Evolutionary conservation across 2,113 vertebrate species (phyloP).

Genomic region (Hippocampus comes): DNA sequence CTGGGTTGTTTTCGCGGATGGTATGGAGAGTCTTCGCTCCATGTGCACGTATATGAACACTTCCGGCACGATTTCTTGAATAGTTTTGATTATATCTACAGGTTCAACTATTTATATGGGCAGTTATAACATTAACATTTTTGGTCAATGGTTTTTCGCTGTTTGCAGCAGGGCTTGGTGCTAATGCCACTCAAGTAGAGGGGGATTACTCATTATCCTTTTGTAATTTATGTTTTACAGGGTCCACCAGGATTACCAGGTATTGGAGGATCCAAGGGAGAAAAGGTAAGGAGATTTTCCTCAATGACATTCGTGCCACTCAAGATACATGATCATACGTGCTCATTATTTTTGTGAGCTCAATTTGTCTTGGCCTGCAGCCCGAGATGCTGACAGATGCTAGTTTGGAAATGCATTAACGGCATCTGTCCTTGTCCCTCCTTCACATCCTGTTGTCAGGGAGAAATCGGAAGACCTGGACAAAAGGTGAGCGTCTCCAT

Average conservation of each 20-base stretch:
- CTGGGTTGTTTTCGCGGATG: no score
- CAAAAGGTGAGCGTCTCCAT: constrained; percentile 85
- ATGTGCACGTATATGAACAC: no score
- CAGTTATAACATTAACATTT: no score
- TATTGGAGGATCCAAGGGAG: constrained; percentile 86
- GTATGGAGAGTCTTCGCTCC: no score
- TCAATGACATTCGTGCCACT: constrained; percentile 14
- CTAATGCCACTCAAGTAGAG: not conserved
- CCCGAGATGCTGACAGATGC: constrained; percentile 36
- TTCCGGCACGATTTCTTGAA: no score
- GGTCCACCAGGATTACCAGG: constrained; percentile 89
- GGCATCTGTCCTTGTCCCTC: constrained; percentile 49
- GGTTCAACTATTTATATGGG: no score
- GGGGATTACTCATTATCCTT: not conserved
- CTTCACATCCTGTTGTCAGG: constrained; percentile 75
- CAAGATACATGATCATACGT: constrained; percentile 16
- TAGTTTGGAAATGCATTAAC: constrained; percentile 46
- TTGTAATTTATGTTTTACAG: constrained; percentile 62
- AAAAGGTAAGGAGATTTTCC: constrained; percentile 78
- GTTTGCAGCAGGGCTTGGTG: not conserved
- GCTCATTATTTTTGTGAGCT: constrained; percentile 32
- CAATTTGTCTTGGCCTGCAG: constrained; percentile 39
- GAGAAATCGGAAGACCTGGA: constrained; percentile 95
- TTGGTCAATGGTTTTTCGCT: not conserved
- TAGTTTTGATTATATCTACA: no score